Conservation (phyloP, 30 jellyfish, hydroid and myxozoan genomes). For the Catostylus mosaicus region DNA sequence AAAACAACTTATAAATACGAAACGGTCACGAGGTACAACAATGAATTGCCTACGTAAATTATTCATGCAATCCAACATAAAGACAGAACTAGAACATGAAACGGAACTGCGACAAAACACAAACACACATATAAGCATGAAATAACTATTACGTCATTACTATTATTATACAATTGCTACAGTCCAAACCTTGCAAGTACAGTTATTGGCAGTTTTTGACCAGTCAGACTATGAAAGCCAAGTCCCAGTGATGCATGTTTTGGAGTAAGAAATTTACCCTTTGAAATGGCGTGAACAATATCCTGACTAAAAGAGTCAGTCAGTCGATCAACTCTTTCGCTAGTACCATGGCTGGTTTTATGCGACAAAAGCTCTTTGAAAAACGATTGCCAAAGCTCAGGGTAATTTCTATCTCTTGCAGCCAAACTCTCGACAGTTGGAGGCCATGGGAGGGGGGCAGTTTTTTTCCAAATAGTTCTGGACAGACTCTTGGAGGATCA, state of each 20-base stretch:
- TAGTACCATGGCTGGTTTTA: conserved; percentile 2
- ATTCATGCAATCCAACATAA: too few relatives aligned
- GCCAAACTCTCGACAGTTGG: conserved; percentile 47
- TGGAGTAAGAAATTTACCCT: conserved; percentile 32
- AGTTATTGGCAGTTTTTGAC: conserved; percentile 30
- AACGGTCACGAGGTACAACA: too few relatives aligned
- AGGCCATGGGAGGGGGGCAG: conserved; percentile 45
- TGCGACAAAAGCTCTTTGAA: background rate
- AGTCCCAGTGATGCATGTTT: conserved; percentile 30
- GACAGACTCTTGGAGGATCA: conserved; percentile 12
- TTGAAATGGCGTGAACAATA: conserved; percentile 38
- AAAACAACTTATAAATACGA: too few relatives aligned
- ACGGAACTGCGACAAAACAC: too few relatives aligned
- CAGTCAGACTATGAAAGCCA: conserved; percentile 38
- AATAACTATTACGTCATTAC: too few relatives aligned
- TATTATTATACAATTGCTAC: too few relatives aligned
- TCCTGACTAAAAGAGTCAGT: conserved; percentile 34
- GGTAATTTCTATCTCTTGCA: conserved; percentile 17
- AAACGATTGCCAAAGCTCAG: conserved; percentile 11
- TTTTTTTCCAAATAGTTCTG: background rate
- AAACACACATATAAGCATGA: too few relatives aligned
- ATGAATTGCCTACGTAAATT: too few relatives aligned
- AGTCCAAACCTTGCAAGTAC: too few relatives aligned
- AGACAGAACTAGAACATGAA: too few relatives aligned
- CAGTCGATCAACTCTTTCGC: conserved; percentile 16